Evolutionary conservation across 2,797 vertebrate species (phyloP).

Genomic region (Natrix natrix): DNA sequence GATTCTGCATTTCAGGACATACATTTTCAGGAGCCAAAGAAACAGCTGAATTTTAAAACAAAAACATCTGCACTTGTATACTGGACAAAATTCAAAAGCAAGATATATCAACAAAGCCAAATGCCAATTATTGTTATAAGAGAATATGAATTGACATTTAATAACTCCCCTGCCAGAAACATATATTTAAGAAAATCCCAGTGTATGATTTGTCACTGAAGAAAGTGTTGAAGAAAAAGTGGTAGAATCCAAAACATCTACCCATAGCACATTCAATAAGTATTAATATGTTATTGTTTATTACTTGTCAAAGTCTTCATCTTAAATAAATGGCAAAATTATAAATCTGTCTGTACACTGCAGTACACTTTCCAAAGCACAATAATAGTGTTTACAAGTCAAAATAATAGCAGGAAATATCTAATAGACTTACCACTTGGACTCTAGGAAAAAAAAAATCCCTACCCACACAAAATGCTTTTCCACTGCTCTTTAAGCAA

Average conservation of each 20-base stretch:
- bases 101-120: constrained; percentile 46
- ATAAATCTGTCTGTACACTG: constrained; percentile 56
- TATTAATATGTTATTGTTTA: constrained; percentile 45
- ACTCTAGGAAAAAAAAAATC: constrained; percentile 54
- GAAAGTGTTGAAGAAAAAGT: neutral
- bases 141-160: constrained; percentile 2
- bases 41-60: constrained; percentile 56
- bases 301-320: constrained; percentile 44
- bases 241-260: constrained; percentile 13
- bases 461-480: constrained; percentile 29
- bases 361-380: constrained; percentile 61
- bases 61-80: constrained; percentile 66
- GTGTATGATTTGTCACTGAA: constrained; percentile 24
- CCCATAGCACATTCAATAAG: constrained; percentile 38
- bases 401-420: constrained; percentile 70
- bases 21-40: constrained; percentile 40
- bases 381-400: constrained; percentile 69
- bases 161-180: constrained; percentile 3
- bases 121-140: constrained; percentile 45
- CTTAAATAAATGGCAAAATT: constrained; percentile 58
- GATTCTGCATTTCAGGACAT: constrained; percentile 21
- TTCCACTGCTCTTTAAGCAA: constrained; percentile 51
- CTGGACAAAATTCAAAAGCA: constrained; percentile 39
- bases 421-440: constrained; percentile 65
- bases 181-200: constrained; percentile 11